Evolutionary conservation across 1,140 invertebrate species (phyloP).

Genomic region (Heliconius melpomene): DNA sequence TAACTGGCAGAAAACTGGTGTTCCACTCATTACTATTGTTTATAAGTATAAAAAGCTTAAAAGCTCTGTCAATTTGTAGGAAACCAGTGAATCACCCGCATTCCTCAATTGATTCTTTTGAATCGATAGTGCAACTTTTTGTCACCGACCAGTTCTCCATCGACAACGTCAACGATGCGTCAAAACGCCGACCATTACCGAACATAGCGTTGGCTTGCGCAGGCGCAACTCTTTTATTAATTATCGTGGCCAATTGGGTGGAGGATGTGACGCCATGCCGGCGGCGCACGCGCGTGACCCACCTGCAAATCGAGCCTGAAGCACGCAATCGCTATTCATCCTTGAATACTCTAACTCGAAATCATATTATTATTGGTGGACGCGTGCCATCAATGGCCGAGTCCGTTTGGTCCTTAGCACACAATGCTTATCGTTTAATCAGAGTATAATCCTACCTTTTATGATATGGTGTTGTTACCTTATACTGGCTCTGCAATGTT

Average conservation of each 20-base stretch:
- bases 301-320: constrained; percentile 63
- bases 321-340: constrained; percentile 71
- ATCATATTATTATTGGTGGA: constrained; percentile 58
- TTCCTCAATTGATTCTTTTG: constrained; percentile 36
- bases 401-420: constrained; percentile 32
- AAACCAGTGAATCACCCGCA: constrained; percentile 45
- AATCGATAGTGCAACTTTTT: constrained; percentile 41
- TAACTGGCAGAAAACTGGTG: not conserved
- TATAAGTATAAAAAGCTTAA: not conserved
- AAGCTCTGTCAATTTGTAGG: not conserved
- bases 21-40: constrained; percentile 19
- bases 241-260: constrained; percentile 71
- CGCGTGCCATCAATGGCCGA: constrained; percentile 52
- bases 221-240: constrained; percentile 77
- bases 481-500: not conserved
- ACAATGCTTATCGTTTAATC: constrained; percentile 36
- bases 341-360: constrained; percentile 63
- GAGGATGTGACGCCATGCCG: constrained; percentile 76
- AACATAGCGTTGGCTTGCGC: constrained; percentile 68
- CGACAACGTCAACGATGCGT: constrained; percentile 60
- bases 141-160: constrained; percentile 47
- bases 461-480: not conserved
- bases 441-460: constrained; percentile 20
- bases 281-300: constrained; percentile 62
- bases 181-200: constrained; percentile 61